Base-by-base conservation (phyloP, 2,797 vertebrate species). In the Heterohyrax brucei region DNA sequence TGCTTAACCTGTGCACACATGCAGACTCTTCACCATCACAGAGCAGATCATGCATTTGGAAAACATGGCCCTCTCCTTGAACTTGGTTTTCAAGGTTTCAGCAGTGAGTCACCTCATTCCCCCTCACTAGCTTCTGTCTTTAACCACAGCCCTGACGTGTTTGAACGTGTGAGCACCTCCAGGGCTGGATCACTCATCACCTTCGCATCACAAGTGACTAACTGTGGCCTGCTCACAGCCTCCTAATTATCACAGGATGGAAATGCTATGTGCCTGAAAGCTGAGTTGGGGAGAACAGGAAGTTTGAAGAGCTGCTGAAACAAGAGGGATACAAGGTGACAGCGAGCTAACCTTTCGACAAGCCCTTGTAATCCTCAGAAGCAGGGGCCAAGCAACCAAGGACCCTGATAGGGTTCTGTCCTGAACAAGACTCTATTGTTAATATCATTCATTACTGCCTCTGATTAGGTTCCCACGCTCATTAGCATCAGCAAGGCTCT, bases 401-500 rank as follows among this genome's bases (percentile, higher is more conserved):
- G 50, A 87, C 26, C 62, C 75, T 72, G 93, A 56, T 19, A 93
- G 85, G 89, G n/a, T 61, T 83, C 44, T 95, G 84, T 95, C 24
- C 88, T 91, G 91, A 85, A 78, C 10, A 7, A 95, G 76, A 91
- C n/a, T 22, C 14, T 72, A 88, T 82, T 92, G 96, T 94, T 93
- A 85, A 86, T 73, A 85, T 84, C 76, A 10, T 93, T 95, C 95
- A 89, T 97, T 97, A 97, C 92, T 1, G 0, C 84, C 81, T 94
- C 70, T 95, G 88, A 89, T 94, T 2, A 62, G 94, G 91, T 96
- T 95, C 96, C 97, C 96, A 96, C 96, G 80, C 93, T 96, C 97
- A 90, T 95, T 97, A 97, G 97, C 97, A 97, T 95, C 94, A 70
- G 78, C 19, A 0, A 87, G 97, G 94, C 94, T 97, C 98, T 97